phyloP scores from a whole-genome alignment of 2,888 invertebrate genomes.

The Xanthorhoe designata region DNA sequence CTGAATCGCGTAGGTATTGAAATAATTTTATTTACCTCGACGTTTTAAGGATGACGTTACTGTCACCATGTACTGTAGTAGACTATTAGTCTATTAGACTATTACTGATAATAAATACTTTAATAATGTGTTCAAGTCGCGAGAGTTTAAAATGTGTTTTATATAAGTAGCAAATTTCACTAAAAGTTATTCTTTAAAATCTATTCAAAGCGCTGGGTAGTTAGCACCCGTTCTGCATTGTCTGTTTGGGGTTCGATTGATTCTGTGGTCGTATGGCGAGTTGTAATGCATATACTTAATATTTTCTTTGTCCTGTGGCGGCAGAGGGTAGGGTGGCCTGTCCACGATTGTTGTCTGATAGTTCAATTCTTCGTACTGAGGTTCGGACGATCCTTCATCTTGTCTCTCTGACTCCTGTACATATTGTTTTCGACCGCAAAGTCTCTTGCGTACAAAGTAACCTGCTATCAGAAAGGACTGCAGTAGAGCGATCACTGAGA shows the following conservation, averaged over 20 bases:
- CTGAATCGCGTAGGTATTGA: too few species aligned
- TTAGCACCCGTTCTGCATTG: not conserved
- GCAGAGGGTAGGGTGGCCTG: constrained; percentile 16
- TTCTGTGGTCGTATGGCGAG: constrained; percentile 25
- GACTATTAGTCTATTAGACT: too few species aligned
- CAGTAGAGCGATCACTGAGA: constrained; percentile 7
- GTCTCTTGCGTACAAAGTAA: constrained; percentile 4
- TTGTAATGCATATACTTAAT: constrained; percentile 19
- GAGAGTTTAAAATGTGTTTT: too few species aligned
- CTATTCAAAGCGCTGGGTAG: not conserved
- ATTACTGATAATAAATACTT: too few species aligned
- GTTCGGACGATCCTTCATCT: not conserved
- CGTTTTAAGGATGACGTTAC: too few species aligned
- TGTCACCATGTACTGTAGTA: too few species aligned
- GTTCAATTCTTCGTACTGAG: constrained; percentile 12
- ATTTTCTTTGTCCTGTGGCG: constrained; percentile 18
- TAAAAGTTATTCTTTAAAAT: too few species aligned
- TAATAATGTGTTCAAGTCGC: too few species aligned
- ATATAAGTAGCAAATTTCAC: too few species aligned
- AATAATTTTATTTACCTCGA: too few species aligned
- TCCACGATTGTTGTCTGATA: not conserved
- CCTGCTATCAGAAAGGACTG: not conserved
- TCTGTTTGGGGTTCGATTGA: constrained; percentile 5
- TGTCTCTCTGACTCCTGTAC: not conserved
- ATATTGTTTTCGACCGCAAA: not conserved